Base-by-base conservation (phyloP, 2,888 invertebrate species). In the Exephanes ischioxanthus region DNA sequence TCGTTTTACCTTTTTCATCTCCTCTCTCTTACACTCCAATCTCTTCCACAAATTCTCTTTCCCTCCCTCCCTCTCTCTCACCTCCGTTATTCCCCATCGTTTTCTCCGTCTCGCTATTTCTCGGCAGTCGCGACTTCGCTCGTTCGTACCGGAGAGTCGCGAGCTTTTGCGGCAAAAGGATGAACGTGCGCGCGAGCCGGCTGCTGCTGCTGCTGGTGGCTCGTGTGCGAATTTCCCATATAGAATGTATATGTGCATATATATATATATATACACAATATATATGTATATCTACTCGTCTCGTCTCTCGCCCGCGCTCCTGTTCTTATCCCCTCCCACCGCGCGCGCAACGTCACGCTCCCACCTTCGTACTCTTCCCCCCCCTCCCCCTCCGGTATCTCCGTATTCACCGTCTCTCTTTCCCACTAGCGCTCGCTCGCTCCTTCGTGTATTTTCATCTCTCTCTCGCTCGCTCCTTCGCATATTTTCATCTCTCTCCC, bases 131-230 rank as follows among this genome's bases (percentile, higher is more conserved):
- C 82, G 80, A 67, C 76, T 73, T 81, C 75, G 78, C 75, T 80
- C 78, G 77, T 83, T 77, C 63, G 55, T 48, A 48, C 76, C 78
- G 85, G 11, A 45, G 61, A 82, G 80, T 87, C 88, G 88, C 87
- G 89, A 90, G 89, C 89, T 90, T 90, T 90, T 90, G 90, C 90
- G 88, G 90, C 87, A 86, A 89, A 88, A 89, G 87, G 87, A 87
- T 88, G 89, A 86, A 86, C 86, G 85, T 83, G 81, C 76, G 81
- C 84, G 84, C 75, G 76, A 61, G 76, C 78, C 68, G 78, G 83
- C 83, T 77, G 75, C 79, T 82, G 81, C 71, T 82, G 81, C 71
- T 66, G 63, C 85, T 85, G 81, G 83, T 84, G 81, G 88, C 90
- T 90, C 90, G 90, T 90, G 90, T 90, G 90, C 90, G 89, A 88